Conservation (phyloP, 1,140 invertebrate genomes). For the Nomia melanderi region DNA sequence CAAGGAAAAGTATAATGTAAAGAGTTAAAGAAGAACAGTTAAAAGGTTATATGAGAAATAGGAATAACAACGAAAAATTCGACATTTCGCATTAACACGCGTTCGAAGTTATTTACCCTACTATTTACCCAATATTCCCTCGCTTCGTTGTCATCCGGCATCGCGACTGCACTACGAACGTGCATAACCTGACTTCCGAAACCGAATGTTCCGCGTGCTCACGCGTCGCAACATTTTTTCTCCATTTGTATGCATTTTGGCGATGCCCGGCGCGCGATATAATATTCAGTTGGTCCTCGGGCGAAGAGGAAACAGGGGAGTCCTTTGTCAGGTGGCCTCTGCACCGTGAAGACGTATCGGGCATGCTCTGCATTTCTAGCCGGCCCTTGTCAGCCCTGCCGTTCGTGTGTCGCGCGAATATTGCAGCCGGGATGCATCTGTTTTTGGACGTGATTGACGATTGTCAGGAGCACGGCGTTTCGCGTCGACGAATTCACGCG, state of each 20-base stretch:
- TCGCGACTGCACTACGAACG: no score
- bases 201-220: neutral
- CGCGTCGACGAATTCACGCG: conserved; percentile 57
- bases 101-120: no score
- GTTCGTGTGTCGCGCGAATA: conserved; percentile 53
- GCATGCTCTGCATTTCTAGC: conserved; percentile 63
- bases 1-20: no score
- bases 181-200: no score
- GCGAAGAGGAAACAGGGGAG: conserved; percentile 31
- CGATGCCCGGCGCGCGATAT: neutral
- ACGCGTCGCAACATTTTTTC: neutral
- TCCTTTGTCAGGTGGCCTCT: conserved; percentile 57
- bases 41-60: no score
- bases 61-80: no score
- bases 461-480: conserved; percentile 53
- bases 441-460: conserved; percentile 68
- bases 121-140: no score
- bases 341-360: conserved; percentile 64
- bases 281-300: conserved; percentile 43
- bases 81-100: no score
- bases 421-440: conserved; percentile 48
- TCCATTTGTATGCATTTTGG: neutral
- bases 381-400: conserved; percentile 42
- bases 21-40: no score
- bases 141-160: no score